Evolutionary conservation across 2,797 vertebrate species (phyloP), one percentile per base, ranked within the genome.

Genomic region (Sebastiscus tertius): DNA sequence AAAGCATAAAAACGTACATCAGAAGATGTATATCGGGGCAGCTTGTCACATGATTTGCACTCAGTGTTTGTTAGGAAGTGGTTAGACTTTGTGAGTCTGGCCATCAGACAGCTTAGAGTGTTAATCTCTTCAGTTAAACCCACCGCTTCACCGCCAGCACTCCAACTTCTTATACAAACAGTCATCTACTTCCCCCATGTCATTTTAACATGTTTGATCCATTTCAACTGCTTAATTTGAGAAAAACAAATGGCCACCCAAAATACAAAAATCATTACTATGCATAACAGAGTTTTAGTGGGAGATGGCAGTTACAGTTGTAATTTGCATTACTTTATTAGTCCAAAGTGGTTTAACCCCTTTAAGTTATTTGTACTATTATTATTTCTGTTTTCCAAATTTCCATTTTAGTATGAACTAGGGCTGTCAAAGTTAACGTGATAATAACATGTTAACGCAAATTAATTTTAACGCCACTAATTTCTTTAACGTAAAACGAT

Each of bases 101-200:
- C 60, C 55, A 33, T 69, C 75, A 71, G 46, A 81, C 83, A 56
- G 77, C 74, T 79, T 78, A 65, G 55, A 63, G 59, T 64, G 78
- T 33, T 86, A 80, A 86, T 83, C 85, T 73, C 54, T n/a, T 31
- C 66, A 61, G 55, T 49, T 80, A 39, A 84, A 72, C 62, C 39
- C 61, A 66, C 79, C 31, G 52, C 62, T 62, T 49, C 46, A 49
- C 46, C 46, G 18, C 46, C 46, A 49, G 46, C 46, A 20, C 46
- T 49, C 46, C 46, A 20, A 49, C 46, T 39, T 67, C 34, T 69
- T 10, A 16, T 9, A 54, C 29, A 24, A 42, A 12, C 34, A 31
- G 46, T 61, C 59, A 18, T 39, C 7, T 3, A 24, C 52, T 33
- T 55, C 34, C n/a, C 46, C 18, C 46, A 20, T 20, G 46, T 18